Percentiles rank a stretch among this genome's conserved stretches.
Evolutionary conservation across 1,140 invertebrate species (phyloP).

Genomic region (Euura lappo): DNA sequence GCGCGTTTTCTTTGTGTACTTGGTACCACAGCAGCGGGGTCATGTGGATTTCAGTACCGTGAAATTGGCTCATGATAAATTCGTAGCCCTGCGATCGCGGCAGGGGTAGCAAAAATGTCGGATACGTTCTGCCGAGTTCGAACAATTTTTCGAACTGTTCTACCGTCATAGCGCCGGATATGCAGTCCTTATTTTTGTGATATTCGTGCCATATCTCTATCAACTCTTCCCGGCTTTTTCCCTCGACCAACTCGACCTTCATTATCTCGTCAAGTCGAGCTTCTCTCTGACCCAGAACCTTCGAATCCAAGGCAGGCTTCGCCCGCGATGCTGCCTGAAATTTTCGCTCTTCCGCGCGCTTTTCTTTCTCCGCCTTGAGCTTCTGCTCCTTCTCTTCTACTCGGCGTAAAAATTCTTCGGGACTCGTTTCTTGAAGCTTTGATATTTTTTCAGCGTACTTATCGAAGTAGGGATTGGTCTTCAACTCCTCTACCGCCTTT

Average conservation of each 20-base stretch:
- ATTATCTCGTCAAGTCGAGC: constrained; percentile 72
- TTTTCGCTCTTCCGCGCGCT: constrained; percentile 30
- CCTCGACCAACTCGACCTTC: constrained; percentile 77
- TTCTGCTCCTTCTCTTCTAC: constrained; percentile 66
- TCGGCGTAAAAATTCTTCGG: constrained; percentile 75
- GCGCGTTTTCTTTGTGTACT: constrained; percentile 89
- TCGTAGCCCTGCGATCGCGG: constrained; percentile 86
- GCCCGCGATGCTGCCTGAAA: constrained; percentile 40
- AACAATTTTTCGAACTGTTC: constrained; percentile 67
- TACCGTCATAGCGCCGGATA: constrained; percentile 73
- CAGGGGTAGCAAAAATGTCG: constrained; percentile 82
- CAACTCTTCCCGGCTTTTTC: constrained; percentile 79
- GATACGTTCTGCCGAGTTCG: constrained; percentile 64
- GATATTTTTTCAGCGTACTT: constrained; percentile 84
- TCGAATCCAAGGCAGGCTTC: constrained; percentile 62
- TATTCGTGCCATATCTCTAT: constrained; percentile 81
- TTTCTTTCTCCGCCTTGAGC: constrained; percentile 54
- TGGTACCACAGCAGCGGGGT: constrained; percentile 88
- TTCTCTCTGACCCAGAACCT: constrained; percentile 39
- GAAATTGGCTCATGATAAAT: constrained; percentile 83
- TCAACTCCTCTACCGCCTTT: constrained; percentile 69
- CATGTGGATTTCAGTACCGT: constrained; percentile 80
- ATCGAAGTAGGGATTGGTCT: constrained; percentile 80
- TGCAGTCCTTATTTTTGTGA: constrained; percentile 76
- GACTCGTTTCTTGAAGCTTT: constrained; percentile 73